Evolutionary conservation across 2,797 vertebrate species (phyloP).

Genomic region (Myotis vivesi): DNA sequence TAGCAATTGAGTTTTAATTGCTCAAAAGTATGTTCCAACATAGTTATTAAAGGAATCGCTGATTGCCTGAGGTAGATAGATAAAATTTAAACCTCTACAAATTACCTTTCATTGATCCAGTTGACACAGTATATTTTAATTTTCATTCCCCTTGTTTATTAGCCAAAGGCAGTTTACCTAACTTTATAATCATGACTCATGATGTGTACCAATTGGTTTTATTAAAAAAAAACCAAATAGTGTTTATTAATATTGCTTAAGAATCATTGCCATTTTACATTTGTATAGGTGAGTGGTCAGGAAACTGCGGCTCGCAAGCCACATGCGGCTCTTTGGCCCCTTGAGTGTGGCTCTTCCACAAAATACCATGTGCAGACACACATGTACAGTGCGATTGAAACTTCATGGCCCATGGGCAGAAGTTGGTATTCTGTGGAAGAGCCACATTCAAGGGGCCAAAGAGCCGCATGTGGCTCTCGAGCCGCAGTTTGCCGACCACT

Average conservation of each 20-base stretch:
- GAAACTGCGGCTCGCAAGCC: too few relatives aligned
- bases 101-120: conserved; percentile 83
- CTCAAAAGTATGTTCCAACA: conserved; percentile 82
- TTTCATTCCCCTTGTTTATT: conserved; percentile 80
- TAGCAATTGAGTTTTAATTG: conserved; percentile 84
- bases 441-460: too few relatives aligned
- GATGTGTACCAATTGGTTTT: conserved; percentile 72
- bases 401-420: too few relatives aligned
- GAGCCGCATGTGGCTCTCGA: too few relatives aligned
- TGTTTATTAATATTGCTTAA: conserved; percentile 79
- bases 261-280: conserved; percentile 54
- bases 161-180: conserved; percentile 80
- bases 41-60: conserved; percentile 83
- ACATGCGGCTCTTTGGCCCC: too few relatives aligned
- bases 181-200: conserved; percentile 79
- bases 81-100: conserved; percentile 82
- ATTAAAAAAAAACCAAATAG: conserved; percentile 69
- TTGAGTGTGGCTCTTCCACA: too few relatives aligned
- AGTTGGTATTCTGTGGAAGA: too few relatives aligned
- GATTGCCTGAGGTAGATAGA: conserved; percentile 80
- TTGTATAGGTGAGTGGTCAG: not conserved
- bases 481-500: too few relatives aligned
- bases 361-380: too few relatives aligned
- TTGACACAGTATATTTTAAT: conserved; percentile 80
- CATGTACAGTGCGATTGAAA: too few relatives aligned